Conservation (phyloP, 2,113 vertebrate genomes). For the Numenius arquata region DNA sequence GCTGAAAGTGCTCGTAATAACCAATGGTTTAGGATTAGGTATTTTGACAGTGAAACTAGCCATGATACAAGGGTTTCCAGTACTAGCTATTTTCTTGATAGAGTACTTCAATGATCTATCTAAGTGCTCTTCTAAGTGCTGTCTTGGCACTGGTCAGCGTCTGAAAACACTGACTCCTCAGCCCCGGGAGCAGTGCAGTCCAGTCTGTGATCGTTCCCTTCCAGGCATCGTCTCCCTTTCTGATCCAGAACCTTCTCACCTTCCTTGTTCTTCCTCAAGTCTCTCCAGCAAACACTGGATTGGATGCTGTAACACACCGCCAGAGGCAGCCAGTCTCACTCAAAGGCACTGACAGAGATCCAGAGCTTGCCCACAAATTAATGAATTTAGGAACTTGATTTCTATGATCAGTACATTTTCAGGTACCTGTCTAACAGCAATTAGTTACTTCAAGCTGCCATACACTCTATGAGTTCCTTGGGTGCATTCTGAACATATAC, state of each 20-base stretch:
- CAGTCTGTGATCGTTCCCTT: background rate
- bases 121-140: background rate
- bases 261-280: background rate
- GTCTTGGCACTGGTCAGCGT: background rate
- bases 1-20: background rate
- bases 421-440: background rate
- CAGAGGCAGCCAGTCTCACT: background rate
- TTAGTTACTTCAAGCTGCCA: background rate
- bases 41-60: background rate
- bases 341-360: background rate
- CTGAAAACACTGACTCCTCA: background rate
- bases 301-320: background rate
- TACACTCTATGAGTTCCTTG: background rate
- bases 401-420: background rate
- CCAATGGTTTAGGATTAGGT: background rate
- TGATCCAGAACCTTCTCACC: background rate
- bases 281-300: accelerated
- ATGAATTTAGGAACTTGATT: accelerated
- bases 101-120: background rate
- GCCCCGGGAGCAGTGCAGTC: background rate
- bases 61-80: background rate
- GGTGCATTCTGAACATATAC: background rate
- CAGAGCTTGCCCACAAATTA: accelerated
- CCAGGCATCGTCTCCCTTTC: background rate
- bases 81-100: background rate